These are phyloP conservation scores for Xestia ashworthii DNA, from an alignment of 2,888 invertebrate genomes.

Conservation along the genomic window DNA sequence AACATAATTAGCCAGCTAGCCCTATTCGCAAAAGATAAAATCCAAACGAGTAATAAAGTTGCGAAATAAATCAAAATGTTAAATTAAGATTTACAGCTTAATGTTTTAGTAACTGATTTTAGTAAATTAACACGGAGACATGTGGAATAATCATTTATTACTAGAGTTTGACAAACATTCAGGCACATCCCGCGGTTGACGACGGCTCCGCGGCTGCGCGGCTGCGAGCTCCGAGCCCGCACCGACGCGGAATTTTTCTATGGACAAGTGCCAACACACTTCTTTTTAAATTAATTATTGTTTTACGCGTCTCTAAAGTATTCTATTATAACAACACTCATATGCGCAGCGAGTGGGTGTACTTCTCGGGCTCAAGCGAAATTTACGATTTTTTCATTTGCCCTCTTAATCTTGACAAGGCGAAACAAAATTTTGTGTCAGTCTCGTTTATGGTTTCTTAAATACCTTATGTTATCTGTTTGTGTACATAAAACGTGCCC, in stretches of 20 bases:
- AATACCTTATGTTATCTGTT: conserved; percentile 67
- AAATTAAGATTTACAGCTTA: conserved; percentile 57
- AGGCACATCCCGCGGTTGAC: conserved; percentile 35
- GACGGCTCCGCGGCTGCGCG: conserved; percentile 17
- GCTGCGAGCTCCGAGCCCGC: conserved; percentile 22
- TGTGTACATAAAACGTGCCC: conserved; percentile 11
- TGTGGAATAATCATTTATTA: conserved; percentile 63
- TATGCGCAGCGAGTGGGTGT: conserved; percentile 78
- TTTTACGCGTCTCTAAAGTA: conserved; percentile 87
- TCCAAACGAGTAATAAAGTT: conserved; percentile 25
- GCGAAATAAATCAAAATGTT: conserved; percentile 54
- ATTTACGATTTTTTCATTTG: conserved; percentile 88
- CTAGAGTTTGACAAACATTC: conserved; percentile 60
- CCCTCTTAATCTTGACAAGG: conserved; percentile 84
- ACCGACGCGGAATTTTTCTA: conserved; percentile 78
- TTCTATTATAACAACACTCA: conserved; percentile 87
- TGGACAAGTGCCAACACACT: conserved; percentile 86
- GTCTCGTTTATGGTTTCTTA: conserved; percentile 77
- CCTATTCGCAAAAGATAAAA: conserved; percentile 33
- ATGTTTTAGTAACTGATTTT: conserved; percentile 61
- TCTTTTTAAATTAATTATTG: conserved; percentile 90
- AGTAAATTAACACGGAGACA: conserved; percentile 60
- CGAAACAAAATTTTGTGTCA: conserved; percentile 80
- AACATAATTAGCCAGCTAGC: conserved; percentile 14
- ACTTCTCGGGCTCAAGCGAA: conserved; percentile 77